Percentiles rank a stretch among this genome's conserved stretches.
These are phyloP conservation scores for Piscicola geometra DNA, from an alignment of 2,888 invertebrate species.

Conservation along the genomic window DNA sequence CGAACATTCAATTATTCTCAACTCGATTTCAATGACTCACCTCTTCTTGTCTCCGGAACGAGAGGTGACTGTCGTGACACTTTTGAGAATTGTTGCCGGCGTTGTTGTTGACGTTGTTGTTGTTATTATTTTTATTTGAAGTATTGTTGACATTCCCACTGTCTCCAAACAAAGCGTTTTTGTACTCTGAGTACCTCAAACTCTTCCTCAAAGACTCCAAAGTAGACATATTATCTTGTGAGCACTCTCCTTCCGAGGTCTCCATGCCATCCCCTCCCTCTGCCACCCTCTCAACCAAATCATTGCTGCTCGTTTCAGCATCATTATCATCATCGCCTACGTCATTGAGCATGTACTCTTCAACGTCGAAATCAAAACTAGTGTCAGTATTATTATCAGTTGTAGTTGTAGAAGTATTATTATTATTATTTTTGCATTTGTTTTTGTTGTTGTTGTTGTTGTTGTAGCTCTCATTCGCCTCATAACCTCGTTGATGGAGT, in stretches of 20 bases:
- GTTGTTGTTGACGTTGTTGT: neutral
- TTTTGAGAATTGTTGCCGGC: neutral
- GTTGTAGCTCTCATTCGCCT: neutral
- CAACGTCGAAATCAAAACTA: neutral
- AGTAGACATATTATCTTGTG: too few relatives aligned
- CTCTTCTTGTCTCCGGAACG: constrained; percentile 16
- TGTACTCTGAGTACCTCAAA: too few relatives aligned
- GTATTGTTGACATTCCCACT: neutral
- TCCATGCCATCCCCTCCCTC: too few relatives aligned
- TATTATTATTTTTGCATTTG: neutral
- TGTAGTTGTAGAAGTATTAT: neutral
- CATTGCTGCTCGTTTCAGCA: too few relatives aligned
- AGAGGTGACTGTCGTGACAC: neutral
- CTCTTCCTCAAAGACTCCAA: too few relatives aligned
- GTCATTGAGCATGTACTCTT: constrained; percentile 6
- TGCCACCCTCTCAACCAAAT: too few relatives aligned
- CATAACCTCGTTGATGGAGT: too few relatives aligned
- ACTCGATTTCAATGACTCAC: too few relatives aligned
- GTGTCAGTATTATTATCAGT: neutral
- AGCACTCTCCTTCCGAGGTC: too few relatives aligned
- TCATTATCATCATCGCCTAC: neutral
- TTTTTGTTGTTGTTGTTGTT: constrained; percentile 7
- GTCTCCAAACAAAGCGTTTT: too few relatives aligned
- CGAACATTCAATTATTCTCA: too few relatives aligned
- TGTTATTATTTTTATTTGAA: constrained; percentile 5